phyloP scores from a whole-genome alignment of 2,113 vertebrate species.

The Herpetotheres cachinnans region DNA sequence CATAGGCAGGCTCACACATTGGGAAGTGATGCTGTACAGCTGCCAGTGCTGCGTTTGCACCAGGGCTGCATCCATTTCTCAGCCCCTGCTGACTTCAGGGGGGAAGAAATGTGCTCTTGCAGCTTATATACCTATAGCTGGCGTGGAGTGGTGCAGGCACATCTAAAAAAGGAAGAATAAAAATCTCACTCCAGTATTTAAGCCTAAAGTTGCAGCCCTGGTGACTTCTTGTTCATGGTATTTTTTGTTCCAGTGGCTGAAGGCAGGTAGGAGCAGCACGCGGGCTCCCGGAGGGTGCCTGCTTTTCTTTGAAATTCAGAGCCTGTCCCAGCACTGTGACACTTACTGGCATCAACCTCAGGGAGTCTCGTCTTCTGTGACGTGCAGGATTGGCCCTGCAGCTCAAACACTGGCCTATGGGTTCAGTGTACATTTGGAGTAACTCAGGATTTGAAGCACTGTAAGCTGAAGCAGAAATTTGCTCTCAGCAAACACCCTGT shows the following conservation, averaged over 20 bases:
- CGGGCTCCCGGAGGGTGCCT: background rate
- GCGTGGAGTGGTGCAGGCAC: background rate
- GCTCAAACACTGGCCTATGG: accelerated
- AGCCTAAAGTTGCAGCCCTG: background rate
- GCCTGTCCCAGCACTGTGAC: background rate
- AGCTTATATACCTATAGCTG: background rate
- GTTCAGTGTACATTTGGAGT: background rate
- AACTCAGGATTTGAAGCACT: background rate
- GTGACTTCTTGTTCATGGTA: background rate
- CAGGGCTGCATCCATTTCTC: background rate
- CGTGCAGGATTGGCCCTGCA: background rate
- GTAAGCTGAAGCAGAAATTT: background rate
- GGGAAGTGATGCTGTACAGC: background rate
- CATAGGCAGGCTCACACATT: accelerated
- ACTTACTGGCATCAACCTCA: too few relatives aligned
- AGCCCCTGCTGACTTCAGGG: background rate
- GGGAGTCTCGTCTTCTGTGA: background rate
- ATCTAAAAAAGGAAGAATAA: background rate
- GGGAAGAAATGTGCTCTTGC: background rate
- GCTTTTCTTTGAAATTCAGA: background rate
- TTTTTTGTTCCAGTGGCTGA: background rate
- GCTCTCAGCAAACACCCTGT: background rate
- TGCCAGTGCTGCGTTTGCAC: background rate
- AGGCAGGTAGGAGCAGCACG: background rate
- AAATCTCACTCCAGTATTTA: background rate